These are phyloP conservation scores for Copidosoma aretas DNA, from an alignment of 2,888 invertebrate species.

Conservation along the genomic window DNA sequence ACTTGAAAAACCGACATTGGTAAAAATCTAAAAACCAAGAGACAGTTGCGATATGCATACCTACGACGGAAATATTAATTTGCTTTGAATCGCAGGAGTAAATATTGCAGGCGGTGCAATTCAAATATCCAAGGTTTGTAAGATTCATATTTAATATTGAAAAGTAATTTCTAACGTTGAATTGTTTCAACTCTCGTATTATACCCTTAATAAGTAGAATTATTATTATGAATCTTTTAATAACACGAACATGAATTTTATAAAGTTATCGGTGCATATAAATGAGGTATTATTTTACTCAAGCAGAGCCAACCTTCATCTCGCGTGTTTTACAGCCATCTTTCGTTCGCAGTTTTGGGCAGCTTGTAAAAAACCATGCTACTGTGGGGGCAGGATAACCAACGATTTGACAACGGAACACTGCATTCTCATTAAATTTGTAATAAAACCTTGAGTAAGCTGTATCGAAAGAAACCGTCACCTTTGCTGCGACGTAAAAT, in stretches of 20 bases:
- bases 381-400: conserved; percentile 68
- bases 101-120: conserved; percentile 58
- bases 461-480: conserved; percentile 13
- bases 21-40: not conserved
- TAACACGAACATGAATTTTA: no score
- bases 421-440: conserved; percentile 59
- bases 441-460: conserved; percentile 60
- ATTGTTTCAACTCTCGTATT: not conserved
- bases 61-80: conserved; percentile 56
- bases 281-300: no score
- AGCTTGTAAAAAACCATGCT: conserved; percentile 66
- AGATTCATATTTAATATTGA: conserved; percentile 26
- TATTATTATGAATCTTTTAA: no score
- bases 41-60: conserved; percentile 45
- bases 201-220: conserved; percentile 5
- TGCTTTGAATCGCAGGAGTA: conserved; percentile 50
- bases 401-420: conserved; percentile 65
- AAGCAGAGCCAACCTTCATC: conserved; percentile 41
- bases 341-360: conserved; percentile 57
- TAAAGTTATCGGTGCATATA: no score
- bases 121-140: conserved; percentile 53
- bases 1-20: no score
- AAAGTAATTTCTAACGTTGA: no score
- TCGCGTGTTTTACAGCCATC: conserved; percentile 35
- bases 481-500: conserved; percentile 24